phyloP scores from a whole-genome alignment of 2,888 invertebrate species.

The Entomobrya multifasciata region DNA sequence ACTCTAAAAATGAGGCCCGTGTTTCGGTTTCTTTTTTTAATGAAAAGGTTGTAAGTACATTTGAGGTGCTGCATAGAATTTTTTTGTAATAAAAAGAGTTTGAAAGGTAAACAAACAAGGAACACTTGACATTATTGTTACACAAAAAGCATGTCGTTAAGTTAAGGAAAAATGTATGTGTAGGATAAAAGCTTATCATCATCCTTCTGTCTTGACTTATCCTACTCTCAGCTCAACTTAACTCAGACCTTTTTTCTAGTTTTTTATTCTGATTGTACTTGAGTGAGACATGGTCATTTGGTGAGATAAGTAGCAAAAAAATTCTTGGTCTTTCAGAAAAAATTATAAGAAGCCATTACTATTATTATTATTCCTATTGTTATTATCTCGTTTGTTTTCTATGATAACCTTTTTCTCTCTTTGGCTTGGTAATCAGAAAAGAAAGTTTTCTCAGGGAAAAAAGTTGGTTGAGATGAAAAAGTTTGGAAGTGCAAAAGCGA shows the following conservation, averaged over 20 bases:
- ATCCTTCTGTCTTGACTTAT: too few relatives aligned
- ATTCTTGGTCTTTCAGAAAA: not conserved
- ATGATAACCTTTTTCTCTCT: too few relatives aligned
- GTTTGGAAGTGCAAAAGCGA: too few relatives aligned
- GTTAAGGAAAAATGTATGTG: too few relatives aligned
- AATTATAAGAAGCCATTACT: not conserved
- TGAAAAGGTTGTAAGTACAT: too few relatives aligned
- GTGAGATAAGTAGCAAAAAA: slow-evolving; percentile 44
- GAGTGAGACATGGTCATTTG: slow-evolving; percentile 51
- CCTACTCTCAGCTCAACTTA: too few relatives aligned
- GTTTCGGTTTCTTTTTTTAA: too few relatives aligned
- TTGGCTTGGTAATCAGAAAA: slow-evolving; percentile 49
- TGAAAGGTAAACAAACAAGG: slow-evolving; percentile 53
- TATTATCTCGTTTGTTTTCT: slow-evolving; percentile 23
- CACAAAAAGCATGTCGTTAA: not conserved
- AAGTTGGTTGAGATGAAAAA: slow-evolving; percentile 44
- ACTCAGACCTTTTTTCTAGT: too few relatives aligned
- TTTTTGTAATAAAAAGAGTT: slow-evolving; percentile 37
- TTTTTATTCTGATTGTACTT: too few relatives aligned
- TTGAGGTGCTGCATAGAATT: not conserved
- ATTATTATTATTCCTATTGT: slow-evolving; percentile 18
- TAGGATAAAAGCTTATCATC: slow-evolving; percentile 20
- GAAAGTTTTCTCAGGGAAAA: slow-evolving; percentile 10
- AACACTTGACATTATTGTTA: too few relatives aligned
- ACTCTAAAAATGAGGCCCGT: too few relatives aligned